Evolutionary conservation across 2,888 invertebrate genomes (phyloP).

Genomic region (Anarsia innoxiella): DNA sequence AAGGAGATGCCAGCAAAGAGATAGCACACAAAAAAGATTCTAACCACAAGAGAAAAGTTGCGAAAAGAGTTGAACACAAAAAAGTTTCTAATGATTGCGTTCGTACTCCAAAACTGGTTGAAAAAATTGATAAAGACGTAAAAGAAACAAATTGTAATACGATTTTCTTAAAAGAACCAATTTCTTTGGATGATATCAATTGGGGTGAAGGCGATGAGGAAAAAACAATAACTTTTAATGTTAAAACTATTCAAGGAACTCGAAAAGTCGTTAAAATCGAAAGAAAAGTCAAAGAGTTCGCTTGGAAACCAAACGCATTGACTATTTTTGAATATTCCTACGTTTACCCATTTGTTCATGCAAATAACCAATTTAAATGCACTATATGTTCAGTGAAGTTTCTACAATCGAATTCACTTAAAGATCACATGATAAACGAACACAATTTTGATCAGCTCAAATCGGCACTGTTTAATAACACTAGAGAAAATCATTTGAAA

Average conservation of each 20-base stretch:
- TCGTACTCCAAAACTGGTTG: too few relatives aligned
- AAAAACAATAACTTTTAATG: constrained; percentile 28
- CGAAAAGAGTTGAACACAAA: not conserved
- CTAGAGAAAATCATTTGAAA: constrained; percentile 43
- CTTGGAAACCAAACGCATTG: constrained; percentile 44
- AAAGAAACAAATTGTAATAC: constrained; percentile 22
- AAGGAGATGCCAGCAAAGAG: constrained; percentile 10
- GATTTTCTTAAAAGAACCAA: constrained; percentile 36
- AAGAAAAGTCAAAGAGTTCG: constrained; percentile 14
- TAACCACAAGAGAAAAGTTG: not conserved
- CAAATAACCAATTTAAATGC: constrained; percentile 51
- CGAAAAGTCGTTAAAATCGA: not conserved
- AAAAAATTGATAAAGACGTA: constrained; percentile 11
- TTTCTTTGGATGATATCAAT: constrained; percentile 32
- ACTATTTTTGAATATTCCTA: constrained; percentile 44
- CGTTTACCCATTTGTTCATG: constrained; percentile 51
- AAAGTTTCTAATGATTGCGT: too few relatives aligned
- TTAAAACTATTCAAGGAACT: constrained; percentile 29
- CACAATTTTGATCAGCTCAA: constrained; percentile 29
- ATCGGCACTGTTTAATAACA: constrained; percentile 34
- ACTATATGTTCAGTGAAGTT: constrained; percentile 39
- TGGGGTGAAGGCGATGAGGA: constrained; percentile 20
- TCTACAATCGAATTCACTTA: not conserved
- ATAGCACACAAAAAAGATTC: not conserved
- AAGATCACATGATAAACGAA: not conserved